A percentile compares a stretch with the other conserved stretches of the same genome.
Conservation (phyloP, 2,113 vertebrate genomes). For the Paratilapia polleni region DNA sequence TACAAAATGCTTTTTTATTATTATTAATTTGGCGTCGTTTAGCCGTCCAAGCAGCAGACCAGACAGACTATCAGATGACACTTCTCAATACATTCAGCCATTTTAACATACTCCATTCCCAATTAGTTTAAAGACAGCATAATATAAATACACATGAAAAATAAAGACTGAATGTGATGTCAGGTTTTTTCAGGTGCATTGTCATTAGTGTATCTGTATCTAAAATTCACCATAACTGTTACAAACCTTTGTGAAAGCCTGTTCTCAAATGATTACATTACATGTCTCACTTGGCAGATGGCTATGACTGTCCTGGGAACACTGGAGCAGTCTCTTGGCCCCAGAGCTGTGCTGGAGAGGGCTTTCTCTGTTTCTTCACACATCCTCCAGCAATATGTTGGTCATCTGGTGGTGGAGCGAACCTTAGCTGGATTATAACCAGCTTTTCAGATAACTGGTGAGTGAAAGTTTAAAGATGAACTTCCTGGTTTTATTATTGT, state of each 20-base stretch:
- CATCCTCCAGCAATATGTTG: constrained; percentile 16
- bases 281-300: constrained; percentile 26
- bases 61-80: background rate
- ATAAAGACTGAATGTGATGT: too few relatives aligned
- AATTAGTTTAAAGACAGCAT: too few relatives aligned
- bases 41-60: background rate
- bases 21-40: too few relatives aligned
- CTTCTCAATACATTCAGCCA: background rate
- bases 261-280: constrained; percentile 6
- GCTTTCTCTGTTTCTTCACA: constrained; percentile 27
- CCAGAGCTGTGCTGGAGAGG: constrained; percentile 12
- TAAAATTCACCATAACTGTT: background rate
- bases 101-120: background rate
- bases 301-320: background rate
- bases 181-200: background rate
- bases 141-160: too few relatives aligned
- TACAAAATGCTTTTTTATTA: background rate
- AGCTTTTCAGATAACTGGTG: background rate
- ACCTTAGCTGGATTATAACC: background rate
- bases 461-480: background rate
- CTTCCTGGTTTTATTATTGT: background rate
- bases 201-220: background rate
- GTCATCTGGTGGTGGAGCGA: background rate
- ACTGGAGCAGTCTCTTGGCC: background rate
- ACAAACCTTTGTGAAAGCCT: background rate